Evolutionary conservation across 2,797 vertebrate species (phyloP).

Genomic region (Anguilla pacifica): DNA sequence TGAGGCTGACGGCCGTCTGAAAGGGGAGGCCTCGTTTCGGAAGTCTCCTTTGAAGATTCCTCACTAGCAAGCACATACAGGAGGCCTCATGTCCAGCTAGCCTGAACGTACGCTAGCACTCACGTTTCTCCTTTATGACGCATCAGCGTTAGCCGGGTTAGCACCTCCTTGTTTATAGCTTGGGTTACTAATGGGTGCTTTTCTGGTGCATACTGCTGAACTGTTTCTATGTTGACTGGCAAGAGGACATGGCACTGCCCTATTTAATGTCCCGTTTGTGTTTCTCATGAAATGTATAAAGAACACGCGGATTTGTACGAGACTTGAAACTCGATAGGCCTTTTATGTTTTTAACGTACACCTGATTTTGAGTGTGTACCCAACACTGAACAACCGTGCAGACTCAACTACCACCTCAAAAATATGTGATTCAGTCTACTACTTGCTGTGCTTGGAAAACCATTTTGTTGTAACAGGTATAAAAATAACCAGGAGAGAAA

Average conservation of each 20-base stretch:
- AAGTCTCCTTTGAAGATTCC: neutral
- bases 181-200: neutral
- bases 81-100: neutral
- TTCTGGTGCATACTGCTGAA: neutral
- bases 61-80: neutral
- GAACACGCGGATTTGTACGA: neutral
- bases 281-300: neutral
- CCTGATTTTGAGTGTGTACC: neutral
- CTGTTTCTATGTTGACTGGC: neutral
- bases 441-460: neutral
- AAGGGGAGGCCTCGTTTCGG: neutral
- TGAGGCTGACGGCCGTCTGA: constrained; percentile 55
- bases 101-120: neutral
- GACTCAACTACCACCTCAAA: neutral
- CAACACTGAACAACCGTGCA: neutral
- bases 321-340: neutral
- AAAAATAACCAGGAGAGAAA: neutral
- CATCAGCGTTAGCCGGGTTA: neutral
- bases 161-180: neutral
- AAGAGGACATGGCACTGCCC: neutral
- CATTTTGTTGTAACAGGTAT: neutral
- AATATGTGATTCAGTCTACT: neutral
- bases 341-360: constrained; percentile 4
- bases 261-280: neutral
- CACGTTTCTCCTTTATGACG: neutral